Evolutionary conservation across 2,888 invertebrate genomes (phyloP), one percentile per base, ranked within the genome.

Genomic region (Euphydryas editha): DNA sequence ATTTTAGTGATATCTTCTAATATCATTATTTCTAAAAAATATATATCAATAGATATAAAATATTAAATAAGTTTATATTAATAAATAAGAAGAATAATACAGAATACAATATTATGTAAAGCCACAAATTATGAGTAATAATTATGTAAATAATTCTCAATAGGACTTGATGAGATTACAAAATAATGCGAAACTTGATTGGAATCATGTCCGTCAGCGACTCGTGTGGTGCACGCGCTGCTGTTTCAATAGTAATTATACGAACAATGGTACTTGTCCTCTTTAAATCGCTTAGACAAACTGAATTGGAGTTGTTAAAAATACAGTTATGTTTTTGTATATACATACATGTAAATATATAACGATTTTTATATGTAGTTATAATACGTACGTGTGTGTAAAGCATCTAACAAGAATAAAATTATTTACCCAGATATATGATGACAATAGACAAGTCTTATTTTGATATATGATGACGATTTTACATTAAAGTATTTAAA

Each of bases 221-320:
- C 70, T 66, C 72, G 70, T 68, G 72, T 61, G 18, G 60, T 67
- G 71, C 72, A 71, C 71, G 71, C 72, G 72, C 65, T 57, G 61
- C 55, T 59, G 65, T 57, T 71, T 47, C n/a, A 59, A 57, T 24
- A 60, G 37, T 54, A 64, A 69, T 64, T 69, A 71, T 61, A 55
- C 67, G 55, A 68, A 65, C 70, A 68, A 68, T 51, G 47, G 39
- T 15, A 21, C 18, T 24, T 11, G 49, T 21, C 30, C 20, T 36
- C 42, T 44, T 10, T 60, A 49, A 20, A 24, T 15, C 42, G 24
- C 7, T 56, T 46, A 20, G 36, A 17, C 30, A 60, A 59, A 36
- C 36, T n/a, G 36, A 36, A 36, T 54, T 10, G 6, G 10, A 36
- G 21, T n/a, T 36, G 18, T 30, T 58, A 18, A 57, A 20, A 30